Evolutionary conservation across 64 coral and sea anemone genomes (phyloP), one percentile per base, ranked within the genome.

Genomic region (Montipora cactus): DNA sequence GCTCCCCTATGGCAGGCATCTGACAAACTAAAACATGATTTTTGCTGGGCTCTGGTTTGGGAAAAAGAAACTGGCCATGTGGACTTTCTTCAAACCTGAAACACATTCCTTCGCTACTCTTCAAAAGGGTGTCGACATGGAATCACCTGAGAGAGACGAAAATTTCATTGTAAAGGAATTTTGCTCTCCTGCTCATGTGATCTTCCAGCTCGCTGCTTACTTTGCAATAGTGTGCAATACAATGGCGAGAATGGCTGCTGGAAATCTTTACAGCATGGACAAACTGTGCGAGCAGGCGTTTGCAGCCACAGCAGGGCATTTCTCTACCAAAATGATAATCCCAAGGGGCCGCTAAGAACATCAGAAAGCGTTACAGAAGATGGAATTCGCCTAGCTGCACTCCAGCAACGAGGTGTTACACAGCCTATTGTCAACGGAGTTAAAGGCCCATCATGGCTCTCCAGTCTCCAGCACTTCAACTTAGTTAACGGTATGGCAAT

Each of bases 41-140:
- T 82, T 95, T 25, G 50, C 79, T 50, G 93, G 93, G 58, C 80
- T 90, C 16, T 95, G 93, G 93, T 95, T 95, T 79, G 93, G 93
- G 21, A 78, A 89, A 48, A 84, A 48, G 4, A 95, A 95, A 74
- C 93, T 88, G 25, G 58, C 74, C 3, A 95, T 95, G 93, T 74
- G 57, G 15, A 78, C 87, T 19, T 95, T 84, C 44, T 59, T 95
- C 15, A 89, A 90, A 95, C 93, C 93, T 8, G 52, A 52, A 59
- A 21, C 15, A 81, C 18, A 79, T 59, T 47, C 75, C 88, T 8
- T 70, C 90, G 15, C 37, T 37, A 37, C 37, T 37, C 37, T 37
- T 37, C 85, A 94, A 94, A 53, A 81, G 5, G 75, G 92, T 71
- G 67, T 94, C 44, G 57, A 87, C 50, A 20, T 94, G 15, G 52